A percentile compares a stretch with the other conserved stretches of the same genome.
These are phyloP conservation scores for Philopedon plagiatum DNA, from an alignment of 2,888 invertebrate species.

Conservation along the genomic window DNA sequence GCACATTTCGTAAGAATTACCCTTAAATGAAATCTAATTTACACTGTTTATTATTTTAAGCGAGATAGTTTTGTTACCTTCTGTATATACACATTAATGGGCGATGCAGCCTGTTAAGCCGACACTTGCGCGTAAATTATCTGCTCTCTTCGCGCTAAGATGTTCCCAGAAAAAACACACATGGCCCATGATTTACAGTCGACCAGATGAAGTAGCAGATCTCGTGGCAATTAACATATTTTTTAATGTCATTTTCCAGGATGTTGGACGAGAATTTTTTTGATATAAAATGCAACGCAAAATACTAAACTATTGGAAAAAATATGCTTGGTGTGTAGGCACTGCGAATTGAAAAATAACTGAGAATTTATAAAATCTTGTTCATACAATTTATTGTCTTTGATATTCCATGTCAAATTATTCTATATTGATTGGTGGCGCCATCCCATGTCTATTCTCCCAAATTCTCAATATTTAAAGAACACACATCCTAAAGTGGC, in stretches of 20 bases:
- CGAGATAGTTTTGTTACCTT: conserved; percentile 30
- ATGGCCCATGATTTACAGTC: conserved; percentile 40
- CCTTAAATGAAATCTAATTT: not conserved
- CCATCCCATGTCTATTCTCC: too few species aligned
- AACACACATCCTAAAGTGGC: too few species aligned
- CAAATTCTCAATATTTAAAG: too few species aligned
- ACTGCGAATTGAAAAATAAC: too few species aligned
- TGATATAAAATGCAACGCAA: not conserved
- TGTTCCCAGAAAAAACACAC: conserved; percentile 41
- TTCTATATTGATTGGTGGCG: too few species aligned
- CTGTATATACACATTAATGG: conserved; percentile 8
- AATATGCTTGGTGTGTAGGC: too few species aligned
- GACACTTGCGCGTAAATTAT: conserved; percentile 41
- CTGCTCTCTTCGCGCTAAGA: conserved; percentile 30
- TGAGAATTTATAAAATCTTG: too few species aligned
- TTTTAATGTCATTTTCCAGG: conserved; percentile 2
- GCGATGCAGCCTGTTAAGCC: conserved; percentile 26
- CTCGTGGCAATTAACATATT: conserved; percentile 17
- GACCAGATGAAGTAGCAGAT: conserved; percentile 36
- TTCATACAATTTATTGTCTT: too few species aligned
- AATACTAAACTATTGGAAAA: too few species aligned
- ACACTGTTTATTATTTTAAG: conserved; percentile 24
- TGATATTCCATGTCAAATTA: too few species aligned
- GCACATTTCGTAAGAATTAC: too few species aligned
- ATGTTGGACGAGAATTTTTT: conserved; percentile 5